Evolutionary conservation across 2,888 invertebrate genomes (phyloP).

Genomic region (Flabesymbios commensalis): DNA sequence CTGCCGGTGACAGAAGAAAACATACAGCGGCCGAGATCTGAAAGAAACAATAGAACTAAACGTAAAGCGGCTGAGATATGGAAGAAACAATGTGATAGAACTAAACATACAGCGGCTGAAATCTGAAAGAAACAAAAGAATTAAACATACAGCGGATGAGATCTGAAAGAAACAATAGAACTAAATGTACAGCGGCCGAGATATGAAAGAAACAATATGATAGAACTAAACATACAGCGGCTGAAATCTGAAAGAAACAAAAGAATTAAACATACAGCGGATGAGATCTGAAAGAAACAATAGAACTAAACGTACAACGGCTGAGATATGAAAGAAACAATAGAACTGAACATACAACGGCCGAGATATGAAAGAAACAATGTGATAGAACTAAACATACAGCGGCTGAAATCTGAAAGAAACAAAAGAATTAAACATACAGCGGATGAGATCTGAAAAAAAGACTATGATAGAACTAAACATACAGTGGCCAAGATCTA

Average conservation of each 20-base stretch:
- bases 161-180: conserved; percentile 39
- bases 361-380: no score
- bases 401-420: conserved; percentile 56
- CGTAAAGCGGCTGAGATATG: background rate
- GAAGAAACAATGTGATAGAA: no score
- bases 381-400: no score
- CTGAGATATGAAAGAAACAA: no score
- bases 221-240: conserved; percentile 63
- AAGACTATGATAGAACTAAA: conserved; percentile 63
- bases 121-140: no score
- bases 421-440: background rate
- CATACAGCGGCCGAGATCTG: conserved; percentile 62
- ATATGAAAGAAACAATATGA: no score
- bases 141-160: conserved; percentile 61
- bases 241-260: no score
- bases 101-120: no score
- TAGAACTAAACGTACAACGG: background rate
- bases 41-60: background rate
- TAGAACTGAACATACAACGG: conserved; percentile 63
- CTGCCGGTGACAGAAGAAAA: conserved; percentile 63
- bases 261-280: no score
- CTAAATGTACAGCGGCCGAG: no score
- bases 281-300: conserved; percentile 50
- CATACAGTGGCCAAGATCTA: no score
- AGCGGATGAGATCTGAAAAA: no score